phyloP scores from a whole-genome alignment of 2,113 vertebrate species.

The Tilapia sparmanii region DNA sequence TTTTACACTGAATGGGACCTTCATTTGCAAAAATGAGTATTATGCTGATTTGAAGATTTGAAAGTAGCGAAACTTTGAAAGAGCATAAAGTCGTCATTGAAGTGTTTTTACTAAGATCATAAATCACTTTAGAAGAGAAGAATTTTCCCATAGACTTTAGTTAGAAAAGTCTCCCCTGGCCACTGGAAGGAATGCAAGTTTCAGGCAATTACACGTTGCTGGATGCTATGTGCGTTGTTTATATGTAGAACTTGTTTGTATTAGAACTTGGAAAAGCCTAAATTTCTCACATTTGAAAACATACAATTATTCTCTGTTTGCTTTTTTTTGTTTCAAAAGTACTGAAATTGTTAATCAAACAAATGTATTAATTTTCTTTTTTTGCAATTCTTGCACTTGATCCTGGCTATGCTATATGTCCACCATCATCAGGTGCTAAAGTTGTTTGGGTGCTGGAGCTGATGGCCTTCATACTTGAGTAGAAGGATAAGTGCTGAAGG shows the following conservation, averaged over 20 bases:
- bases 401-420: neutral
- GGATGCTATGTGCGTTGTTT: neutral
- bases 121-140: neutral
- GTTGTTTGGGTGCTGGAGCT: neutral
- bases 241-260: neutral
- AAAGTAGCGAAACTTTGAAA: neutral
- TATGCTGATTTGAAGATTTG: neutral
- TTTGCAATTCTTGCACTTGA: neutral
- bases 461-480: neutral
- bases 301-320: neutral
- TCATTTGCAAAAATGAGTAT: neutral
- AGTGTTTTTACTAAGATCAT: neutral
- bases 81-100: neutral
- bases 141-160: neutral
- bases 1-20: neutral
- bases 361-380: neutral
- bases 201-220: neutral
- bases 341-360: neutral
- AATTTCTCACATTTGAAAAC: neutral
- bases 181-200: neutral
- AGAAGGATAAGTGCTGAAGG: neutral
- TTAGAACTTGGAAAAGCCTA: neutral
- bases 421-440: neutral
- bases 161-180: neutral
- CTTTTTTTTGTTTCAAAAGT: neutral